phyloP scores from a whole-genome alignment of 2,888 invertebrate species.

The Nezara viridula region DNA sequence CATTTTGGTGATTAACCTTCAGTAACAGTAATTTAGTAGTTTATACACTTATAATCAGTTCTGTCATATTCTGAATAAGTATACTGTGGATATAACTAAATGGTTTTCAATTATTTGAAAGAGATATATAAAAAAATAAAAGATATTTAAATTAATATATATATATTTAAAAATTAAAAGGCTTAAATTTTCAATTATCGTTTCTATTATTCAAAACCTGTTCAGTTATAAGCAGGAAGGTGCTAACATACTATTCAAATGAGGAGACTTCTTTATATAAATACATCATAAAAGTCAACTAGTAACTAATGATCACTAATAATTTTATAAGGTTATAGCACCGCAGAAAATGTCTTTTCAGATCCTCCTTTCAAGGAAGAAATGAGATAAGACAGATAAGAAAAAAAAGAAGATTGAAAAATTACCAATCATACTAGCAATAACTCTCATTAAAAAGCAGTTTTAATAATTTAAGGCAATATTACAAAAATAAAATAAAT shows the following conservation, averaged over 20 bases:
- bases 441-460: neutral
- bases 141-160: neutral
- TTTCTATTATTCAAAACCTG: neutral
- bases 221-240: neutral
- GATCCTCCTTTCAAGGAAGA: neutral
- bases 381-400: neutral
- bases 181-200: neutral
- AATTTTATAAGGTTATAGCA: neutral
- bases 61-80: neutral
- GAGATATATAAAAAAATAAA: neutral
- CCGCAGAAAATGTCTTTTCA: neutral
- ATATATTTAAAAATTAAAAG: neutral
- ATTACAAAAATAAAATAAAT: neutral
- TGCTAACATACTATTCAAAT: neutral
- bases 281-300: neutral
- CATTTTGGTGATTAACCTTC: neutral
- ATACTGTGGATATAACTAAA: neutral
- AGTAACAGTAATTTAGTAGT: neutral
- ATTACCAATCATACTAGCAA: neutral
- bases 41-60: neutral
- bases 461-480: neutral
- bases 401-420: no score
- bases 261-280: neutral
- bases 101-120: neutral
- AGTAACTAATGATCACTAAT: neutral